Evolutionary conservation across 2,113 vertebrate genomes (phyloP).

Genomic region (Brachyhypopomus gauderio): DNA sequence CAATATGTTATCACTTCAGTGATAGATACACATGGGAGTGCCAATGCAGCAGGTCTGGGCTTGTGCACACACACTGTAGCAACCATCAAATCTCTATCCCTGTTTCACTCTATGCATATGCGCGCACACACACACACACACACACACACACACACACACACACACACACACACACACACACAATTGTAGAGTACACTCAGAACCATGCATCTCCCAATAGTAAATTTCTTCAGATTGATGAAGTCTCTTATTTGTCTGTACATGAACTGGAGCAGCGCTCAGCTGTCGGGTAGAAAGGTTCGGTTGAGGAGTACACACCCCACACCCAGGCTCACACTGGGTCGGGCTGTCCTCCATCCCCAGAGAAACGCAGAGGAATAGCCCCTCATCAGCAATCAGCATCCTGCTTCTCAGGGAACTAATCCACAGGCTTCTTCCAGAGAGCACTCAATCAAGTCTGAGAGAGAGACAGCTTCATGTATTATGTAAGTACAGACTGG

Average conservation of each 20-base stretch:
- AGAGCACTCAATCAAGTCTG: conserved; percentile 3
- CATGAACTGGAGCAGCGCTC: not conserved
- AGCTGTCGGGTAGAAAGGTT: not conserved
- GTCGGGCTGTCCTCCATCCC: too few relatives aligned
- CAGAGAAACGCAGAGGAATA: not conserved
- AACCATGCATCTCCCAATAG: not conserved
- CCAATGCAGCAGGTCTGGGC: conserved; percentile 55
- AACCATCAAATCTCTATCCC: not conserved
- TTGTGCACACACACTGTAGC: conserved; percentile 34
- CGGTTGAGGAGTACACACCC: not conserved
- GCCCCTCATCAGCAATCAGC: not conserved
- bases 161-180: conserved; percentile 35
- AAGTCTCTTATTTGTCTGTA: not conserved
- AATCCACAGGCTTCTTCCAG: not conserved
- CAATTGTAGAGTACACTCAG: not conserved
- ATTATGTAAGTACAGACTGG: conserved; percentile 51
- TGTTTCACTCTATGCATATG: not conserved
- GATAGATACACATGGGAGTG: conserved; percentile 30
- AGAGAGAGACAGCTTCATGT: conserved; percentile 12
- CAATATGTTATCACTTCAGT: conserved; percentile 40
- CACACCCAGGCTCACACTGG: not conserved
- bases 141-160: conserved; percentile 2
- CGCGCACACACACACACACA: conserved; percentile 4
- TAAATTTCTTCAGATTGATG: not conserved
- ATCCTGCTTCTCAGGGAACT: not conserved